These are phyloP conservation scores for Drosophila buzzatii DNA, from an alignment of 2,888 invertebrate genomes.

Conservation along the genomic window DNA sequence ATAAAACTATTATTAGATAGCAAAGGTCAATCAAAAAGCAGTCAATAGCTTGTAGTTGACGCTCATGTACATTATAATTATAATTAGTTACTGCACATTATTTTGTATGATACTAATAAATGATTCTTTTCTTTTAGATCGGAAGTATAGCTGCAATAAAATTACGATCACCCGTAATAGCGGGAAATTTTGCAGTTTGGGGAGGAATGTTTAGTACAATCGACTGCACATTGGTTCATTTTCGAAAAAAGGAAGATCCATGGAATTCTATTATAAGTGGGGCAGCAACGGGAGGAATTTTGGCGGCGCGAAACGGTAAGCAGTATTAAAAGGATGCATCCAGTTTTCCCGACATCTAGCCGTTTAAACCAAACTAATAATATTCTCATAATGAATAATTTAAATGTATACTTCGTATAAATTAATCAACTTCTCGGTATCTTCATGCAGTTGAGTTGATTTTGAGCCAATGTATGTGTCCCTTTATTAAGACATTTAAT, in stretches of 20 bases:
- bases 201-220: constrained; percentile 99
- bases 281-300: constrained; percentile 97
- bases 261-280: constrained; percentile 99
- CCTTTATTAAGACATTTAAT: no score
- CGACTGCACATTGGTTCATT: constrained; percentile 97
- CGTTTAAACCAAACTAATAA: no score
- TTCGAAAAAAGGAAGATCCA: constrained; percentile 98
- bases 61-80: no score
- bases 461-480: no score
- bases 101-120: neutral
- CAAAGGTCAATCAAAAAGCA: no score
- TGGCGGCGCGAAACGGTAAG: constrained; percentile 96
- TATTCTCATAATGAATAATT: no score
- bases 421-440: no score
- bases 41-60: no score
- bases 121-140: constrained; percentile 85
- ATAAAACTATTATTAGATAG: neutral
- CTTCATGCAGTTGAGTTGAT: no score
- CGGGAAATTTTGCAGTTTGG: constrained; percentile 99
- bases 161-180: constrained; percentile 96
- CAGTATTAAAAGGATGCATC: neutral
- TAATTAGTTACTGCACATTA: neutral
- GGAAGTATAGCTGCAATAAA: constrained; percentile 92
- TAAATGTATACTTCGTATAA: no score
- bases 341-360: no score